phyloP scores from a whole-genome alignment of 2,888 invertebrate genomes.

The Gerris lacustris region DNA sequence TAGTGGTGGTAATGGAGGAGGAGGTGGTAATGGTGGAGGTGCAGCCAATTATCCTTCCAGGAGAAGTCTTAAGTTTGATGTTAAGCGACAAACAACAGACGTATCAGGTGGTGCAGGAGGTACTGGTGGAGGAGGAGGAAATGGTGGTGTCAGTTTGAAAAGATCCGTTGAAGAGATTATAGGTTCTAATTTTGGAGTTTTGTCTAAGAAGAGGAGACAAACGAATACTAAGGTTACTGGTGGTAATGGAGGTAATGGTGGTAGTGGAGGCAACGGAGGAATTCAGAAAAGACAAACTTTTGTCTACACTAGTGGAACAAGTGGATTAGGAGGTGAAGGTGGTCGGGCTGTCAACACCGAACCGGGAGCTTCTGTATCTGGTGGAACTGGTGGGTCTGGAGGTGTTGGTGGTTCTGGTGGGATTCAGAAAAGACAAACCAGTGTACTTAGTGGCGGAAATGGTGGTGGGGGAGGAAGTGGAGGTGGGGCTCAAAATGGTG shows the following conservation, averaged over 20 bases:
- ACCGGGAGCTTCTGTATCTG: neutral
- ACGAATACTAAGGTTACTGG: neutral
- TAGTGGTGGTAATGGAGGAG: neutral
- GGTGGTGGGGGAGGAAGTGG: neutral
- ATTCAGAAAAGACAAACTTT: neutral
- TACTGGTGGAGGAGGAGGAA: neutral
- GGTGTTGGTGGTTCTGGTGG: neutral
- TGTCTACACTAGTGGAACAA: neutral
- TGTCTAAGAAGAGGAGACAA: too few relatives aligned
- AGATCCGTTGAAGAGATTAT: too few relatives aligned
- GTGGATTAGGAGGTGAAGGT: neutral
- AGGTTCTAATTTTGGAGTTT: too few relatives aligned
- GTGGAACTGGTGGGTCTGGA: neutral
- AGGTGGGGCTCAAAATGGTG: neutral
- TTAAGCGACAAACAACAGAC: neutral
- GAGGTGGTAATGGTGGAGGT: neutral
- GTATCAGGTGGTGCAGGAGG: neutral
- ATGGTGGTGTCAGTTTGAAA: neutral
- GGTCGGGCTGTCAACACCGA: neutral
- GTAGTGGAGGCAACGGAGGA: neutral
- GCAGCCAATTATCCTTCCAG: neutral
- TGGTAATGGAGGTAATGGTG: neutral
- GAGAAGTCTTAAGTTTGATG: neutral
- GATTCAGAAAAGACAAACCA: neutral
- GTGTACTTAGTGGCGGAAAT: neutral